Conservation (phyloP, 2,113 vertebrate species). For the Leiothrix lutea region DNA sequence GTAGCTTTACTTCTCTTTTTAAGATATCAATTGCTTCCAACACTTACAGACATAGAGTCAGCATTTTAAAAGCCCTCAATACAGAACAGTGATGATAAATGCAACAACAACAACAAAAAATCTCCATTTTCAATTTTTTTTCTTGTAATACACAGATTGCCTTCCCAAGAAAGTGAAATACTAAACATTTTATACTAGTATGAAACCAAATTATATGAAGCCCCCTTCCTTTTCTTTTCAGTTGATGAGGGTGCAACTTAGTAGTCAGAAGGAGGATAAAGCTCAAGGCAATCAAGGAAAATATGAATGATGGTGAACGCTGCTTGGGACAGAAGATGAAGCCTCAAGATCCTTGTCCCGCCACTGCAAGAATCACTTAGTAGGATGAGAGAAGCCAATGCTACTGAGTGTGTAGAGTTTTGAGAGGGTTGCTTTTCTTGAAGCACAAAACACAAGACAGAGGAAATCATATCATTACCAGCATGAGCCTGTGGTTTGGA, state of each 20-base stretch:
- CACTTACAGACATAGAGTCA: not conserved
- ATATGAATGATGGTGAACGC: not conserved
- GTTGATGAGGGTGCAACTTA: not conserved
- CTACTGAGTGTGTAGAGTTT: not conserved
- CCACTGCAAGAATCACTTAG: not conserved
- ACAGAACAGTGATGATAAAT: not conserved
- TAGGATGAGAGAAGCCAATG: not conserved
- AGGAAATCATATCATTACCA: constrained; percentile 56
- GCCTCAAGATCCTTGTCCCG: not conserved
- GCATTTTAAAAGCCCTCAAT: not conserved
- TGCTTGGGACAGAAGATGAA: not conserved
- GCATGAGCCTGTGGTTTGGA: constrained; percentile 72
- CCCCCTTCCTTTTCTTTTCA: not conserved
- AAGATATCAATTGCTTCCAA: not conserved
- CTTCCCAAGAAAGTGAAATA: not conserved
- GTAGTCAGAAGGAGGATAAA: not conserved
- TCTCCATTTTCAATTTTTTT: not conserved
- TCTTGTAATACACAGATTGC: not conserved
- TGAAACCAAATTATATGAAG: not conserved
- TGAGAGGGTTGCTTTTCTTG: not conserved
- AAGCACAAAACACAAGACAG: constrained; percentile 30
- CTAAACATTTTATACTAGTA: not conserved
- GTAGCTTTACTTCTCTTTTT: not conserved
- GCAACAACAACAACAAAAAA: not conserved
- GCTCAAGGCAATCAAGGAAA: not conserved